phyloP scores from a whole-genome alignment of 2,888 invertebrate genomes.

The Hyles lineata region DNA sequence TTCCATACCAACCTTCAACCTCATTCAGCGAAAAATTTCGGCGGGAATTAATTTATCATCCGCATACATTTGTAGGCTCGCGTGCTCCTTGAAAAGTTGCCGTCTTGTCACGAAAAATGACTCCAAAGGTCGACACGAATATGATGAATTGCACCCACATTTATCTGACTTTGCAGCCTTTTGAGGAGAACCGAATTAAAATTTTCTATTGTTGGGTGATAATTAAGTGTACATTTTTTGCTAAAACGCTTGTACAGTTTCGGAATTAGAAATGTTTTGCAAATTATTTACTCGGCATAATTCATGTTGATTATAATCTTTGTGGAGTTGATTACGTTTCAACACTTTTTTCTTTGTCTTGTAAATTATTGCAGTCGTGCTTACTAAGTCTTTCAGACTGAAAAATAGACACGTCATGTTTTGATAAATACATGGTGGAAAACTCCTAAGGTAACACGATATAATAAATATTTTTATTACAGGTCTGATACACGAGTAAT shows the following conservation, averaged over 20 bases:
- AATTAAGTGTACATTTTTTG: constrained; percentile 3
- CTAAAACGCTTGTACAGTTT: not conserved
- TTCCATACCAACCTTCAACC: not conserved
- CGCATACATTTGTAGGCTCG: constrained; percentile 25
- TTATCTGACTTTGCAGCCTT: constrained; percentile 32
- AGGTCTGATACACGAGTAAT: too few relatives aligned
- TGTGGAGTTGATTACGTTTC: too few relatives aligned
- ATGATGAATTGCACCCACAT: constrained; percentile 52
- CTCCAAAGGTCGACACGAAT: constrained; percentile 29
- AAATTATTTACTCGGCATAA: not conserved
- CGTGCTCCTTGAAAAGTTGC: constrained; percentile 34
- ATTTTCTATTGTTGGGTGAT: not conserved
- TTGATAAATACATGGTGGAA: too few relatives aligned
- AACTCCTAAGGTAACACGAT: too few relatives aligned
- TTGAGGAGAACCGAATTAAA: not conserved
- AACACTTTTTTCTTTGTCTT: too few relatives aligned
- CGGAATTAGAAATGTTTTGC: not conserved
- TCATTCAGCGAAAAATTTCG: not conserved
- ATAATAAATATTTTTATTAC: too few relatives aligned
- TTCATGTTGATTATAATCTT: too few relatives aligned
- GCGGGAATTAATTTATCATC: constrained; percentile 33
- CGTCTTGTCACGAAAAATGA: constrained; percentile 38
- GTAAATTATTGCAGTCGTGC: too few relatives aligned
- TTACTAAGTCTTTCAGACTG: too few relatives aligned
- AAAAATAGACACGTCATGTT: too few relatives aligned